Conservation (phyloP, 2,797 vertebrate genomes). For the Semotilus atromaculatus region DNA sequence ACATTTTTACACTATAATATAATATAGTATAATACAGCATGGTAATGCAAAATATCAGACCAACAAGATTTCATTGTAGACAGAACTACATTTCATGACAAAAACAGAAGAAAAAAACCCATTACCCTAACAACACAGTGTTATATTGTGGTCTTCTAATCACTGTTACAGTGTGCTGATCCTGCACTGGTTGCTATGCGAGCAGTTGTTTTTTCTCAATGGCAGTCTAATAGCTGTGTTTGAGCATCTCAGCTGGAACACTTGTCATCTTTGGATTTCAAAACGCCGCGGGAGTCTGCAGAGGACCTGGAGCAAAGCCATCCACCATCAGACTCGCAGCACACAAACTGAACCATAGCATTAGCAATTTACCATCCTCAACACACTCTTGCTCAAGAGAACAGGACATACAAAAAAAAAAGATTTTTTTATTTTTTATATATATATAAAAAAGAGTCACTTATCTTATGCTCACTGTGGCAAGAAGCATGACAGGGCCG, state of each 20-base stretch:
- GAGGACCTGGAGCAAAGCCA: conserved; percentile 30
- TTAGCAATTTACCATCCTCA: conserved; percentile 30
- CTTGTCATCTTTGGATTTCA: conserved; percentile 65
- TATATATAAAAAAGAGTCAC: too few species aligned
- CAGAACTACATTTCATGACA: background rate
- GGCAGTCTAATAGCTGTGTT: conserved; percentile 51
- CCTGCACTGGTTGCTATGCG: conserved; percentile 39
- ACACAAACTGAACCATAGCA: conserved; percentile 14
- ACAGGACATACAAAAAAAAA: conserved; percentile 28
- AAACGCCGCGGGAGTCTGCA: conserved; percentile 51
- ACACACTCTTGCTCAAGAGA: conserved; percentile 31
- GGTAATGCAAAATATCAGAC: background rate
- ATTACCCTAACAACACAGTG: background rate
- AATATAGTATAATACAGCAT: too few species aligned
- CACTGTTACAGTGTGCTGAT: background rate
- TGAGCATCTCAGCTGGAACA: conserved; percentile 62
- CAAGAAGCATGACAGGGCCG: too few species aligned
- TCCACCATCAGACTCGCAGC: conserved; percentile 15
- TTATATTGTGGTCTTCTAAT: background rate
- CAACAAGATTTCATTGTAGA: background rate
- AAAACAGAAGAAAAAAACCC: background rate
- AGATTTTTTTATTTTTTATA: too few species aligned
- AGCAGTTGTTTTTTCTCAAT: conserved; percentile 65
- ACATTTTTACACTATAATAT: too few species aligned
- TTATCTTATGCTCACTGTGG: too few species aligned